Base-by-base conservation (phyloP, 2,113 vertebrate genomes). In the Lethenteron reissneri region DNA sequence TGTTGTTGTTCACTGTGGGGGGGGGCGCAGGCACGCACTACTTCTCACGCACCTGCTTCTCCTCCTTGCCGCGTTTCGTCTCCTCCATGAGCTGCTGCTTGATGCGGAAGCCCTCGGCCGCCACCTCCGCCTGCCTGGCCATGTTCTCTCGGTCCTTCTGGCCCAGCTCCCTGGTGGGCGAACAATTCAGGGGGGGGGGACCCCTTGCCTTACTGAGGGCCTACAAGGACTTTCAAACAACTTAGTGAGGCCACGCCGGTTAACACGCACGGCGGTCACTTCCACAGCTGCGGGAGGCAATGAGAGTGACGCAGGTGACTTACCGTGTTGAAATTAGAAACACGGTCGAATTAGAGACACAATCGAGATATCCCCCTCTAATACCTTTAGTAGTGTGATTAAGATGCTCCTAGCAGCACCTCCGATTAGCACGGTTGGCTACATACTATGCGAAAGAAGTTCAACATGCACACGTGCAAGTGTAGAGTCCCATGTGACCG, bases 61-160 rank as follows among this genome's bases (percentile, higher is more conserved):
- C 88, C 72, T 90, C 85, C 4, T 83, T 76, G 10, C 82, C 80
- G 57, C 76, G 85, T 77, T 85, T 87, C 70, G 86, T 85, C 70
- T 94, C 87, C 11, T 89, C 85, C 2, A 94, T 88, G 4, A 90
- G 84, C 62, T 84, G 78, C 69, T 85, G 83, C 76, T 89, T 94
- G 5, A 88, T 79, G 57, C 82, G 71, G 76, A 94, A 88, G 3
- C 89, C 89, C 73, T 92, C 88, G 1, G 83, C 83, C 10, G 88
- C 84, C 8, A 92, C 78, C 74, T 88, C 88, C 1, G 87, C 86
- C 79, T 85, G 78, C 77, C 86, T 83, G 78, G 84, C 82, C 57
- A 90, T 72, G 5, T 80, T 82, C 73, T 90, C 89, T 41, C 74
- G 83, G 75, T 92, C 88, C 75, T 85, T 83, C 11, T 80, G 83